Conservation (phyloP, 2,113 vertebrate species). For the Hydrolagus affinis region DNA sequence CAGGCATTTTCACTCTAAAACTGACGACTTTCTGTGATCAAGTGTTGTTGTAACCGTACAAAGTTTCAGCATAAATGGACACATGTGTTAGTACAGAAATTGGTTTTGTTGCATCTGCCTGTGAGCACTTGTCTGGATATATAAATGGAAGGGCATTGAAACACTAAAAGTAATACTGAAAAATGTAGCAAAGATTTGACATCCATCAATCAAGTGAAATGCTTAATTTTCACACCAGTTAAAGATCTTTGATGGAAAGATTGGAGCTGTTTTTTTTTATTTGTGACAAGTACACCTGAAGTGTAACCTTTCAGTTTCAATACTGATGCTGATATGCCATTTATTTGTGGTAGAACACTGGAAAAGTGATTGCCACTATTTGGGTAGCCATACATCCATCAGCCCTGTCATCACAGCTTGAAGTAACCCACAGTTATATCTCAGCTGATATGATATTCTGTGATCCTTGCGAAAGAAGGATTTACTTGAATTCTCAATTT, state of each 20-base stretch:
- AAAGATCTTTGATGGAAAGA: not conserved
- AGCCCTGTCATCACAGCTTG: no score
- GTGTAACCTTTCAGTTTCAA: not conserved
- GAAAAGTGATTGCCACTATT: no score
- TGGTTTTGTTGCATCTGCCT: not conserved
- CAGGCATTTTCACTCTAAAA: not conserved
- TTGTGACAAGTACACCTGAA: not conserved
- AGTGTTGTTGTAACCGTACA: not conserved
- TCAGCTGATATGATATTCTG: no score
- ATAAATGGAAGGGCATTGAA: not conserved
- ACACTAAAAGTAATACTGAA: not conserved
- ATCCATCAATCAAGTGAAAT: not conserved
- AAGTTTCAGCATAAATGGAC: constrained; percentile 7
- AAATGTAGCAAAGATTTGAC: not conserved
- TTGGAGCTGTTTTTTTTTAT: not conserved
- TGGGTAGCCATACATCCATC: no score
- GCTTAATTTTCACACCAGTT: not conserved
- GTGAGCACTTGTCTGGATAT: not conserved
- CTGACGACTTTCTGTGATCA: not conserved
- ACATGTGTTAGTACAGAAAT: not conserved
- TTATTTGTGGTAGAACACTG: not conserved
- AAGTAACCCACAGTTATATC: no score
- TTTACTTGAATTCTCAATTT: no score
- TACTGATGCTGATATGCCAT: not conserved
- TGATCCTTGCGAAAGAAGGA: no score